Base-by-base conservation (phyloP, 2,113 vertebrate species). In the Leucosticte australis region DNA sequence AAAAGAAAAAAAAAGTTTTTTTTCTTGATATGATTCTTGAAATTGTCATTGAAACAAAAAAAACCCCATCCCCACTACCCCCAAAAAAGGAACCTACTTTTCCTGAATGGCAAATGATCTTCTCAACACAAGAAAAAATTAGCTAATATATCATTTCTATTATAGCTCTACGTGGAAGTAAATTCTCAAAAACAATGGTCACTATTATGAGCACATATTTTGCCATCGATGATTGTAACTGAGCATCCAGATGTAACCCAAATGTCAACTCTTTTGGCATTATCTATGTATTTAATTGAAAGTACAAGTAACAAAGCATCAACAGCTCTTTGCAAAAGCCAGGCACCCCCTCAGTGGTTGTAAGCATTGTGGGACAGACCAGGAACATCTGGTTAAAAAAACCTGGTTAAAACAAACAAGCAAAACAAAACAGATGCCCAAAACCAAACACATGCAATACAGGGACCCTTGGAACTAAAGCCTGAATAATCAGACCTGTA, bases 11-110 rank as follows among this genome's bases (percentile, higher is more conserved):
- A 39, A 42, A 69, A 3, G 9, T 35, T 24, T 59, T 26, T n/a
- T n/a, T n/a, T n/a, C n/a, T n/a, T n/a, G 52, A 62, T 85, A 63
- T 39, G 27, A 53, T 73, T 93, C 88, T 90, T 84, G 62, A 89
- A 97, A 88, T 73, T 89, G 10, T 13, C 20, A 74, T 9, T 80
- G n/a, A 71, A 91, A 80, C 49, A 90, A 94, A 94, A 87, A 73
- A 49, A 15, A 55, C 5, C 5, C 16, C 28, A 74, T 12, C 6
- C 9, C 13, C 7, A 26, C 35, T 10, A 42, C 3, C 15, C 20
- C 7, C 12, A 2, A 19, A 69, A 80, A 35, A 19, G 13, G 49
- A 67, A 75, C 0, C 0, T 56, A 21, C 62, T 92, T 87, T 84
- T 56, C 28, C n/a, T 88, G 53, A 94, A 92, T 87, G 80, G 42